phyloP scores from a whole-genome alignment of 2,113 vertebrate genomes.

The Mus spicilegus region DNA sequence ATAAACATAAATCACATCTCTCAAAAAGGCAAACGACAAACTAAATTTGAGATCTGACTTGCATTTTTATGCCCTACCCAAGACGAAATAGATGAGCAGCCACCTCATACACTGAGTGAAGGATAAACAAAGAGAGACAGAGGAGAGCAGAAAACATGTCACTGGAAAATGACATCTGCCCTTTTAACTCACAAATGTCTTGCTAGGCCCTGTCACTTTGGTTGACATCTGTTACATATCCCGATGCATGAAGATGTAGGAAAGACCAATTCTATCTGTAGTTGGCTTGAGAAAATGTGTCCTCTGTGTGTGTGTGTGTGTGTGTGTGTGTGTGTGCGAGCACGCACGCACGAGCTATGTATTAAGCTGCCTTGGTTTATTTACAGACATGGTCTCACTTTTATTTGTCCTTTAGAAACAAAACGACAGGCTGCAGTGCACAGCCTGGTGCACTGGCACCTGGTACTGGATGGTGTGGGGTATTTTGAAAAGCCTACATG shows the following conservation, averaged over 20 bases:
- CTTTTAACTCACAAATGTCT: conserved; percentile 82
- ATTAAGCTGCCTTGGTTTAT: neutral
- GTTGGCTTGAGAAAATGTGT: neutral
- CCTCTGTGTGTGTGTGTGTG: neutral
- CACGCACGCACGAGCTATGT: neutral
- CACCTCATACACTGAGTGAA: conserved; percentile 85
- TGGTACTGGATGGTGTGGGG: neutral
- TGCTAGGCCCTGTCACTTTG: conserved; percentile 79
- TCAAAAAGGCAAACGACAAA: conserved; percentile 86
- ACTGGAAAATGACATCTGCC: conserved; percentile 86
- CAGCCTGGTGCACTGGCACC: neutral
- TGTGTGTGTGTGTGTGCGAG: too few species aligned
- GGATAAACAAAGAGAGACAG: conserved; percentile 85
- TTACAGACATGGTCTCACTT: neutral
- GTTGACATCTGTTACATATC: conserved; percentile 81
- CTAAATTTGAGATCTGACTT: conserved; percentile 86
- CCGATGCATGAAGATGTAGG: conserved; percentile 55
- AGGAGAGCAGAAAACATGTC: conserved; percentile 82
- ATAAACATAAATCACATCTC: conserved; percentile 90
- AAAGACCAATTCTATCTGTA: conserved; percentile 42
- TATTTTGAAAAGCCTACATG: neutral
- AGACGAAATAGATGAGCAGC: conserved; percentile 85
- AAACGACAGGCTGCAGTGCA: neutral
- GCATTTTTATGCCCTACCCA: conserved; percentile 79
- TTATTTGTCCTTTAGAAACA: conserved; percentile 15